A percentile compares a stretch with the other conserved stretches of the same genome.
These are phyloP conservation scores for Lordiphosa clarofinis DNA, from an alignment of 1,140 invertebrate species.

Conservation along the genomic window DNA sequence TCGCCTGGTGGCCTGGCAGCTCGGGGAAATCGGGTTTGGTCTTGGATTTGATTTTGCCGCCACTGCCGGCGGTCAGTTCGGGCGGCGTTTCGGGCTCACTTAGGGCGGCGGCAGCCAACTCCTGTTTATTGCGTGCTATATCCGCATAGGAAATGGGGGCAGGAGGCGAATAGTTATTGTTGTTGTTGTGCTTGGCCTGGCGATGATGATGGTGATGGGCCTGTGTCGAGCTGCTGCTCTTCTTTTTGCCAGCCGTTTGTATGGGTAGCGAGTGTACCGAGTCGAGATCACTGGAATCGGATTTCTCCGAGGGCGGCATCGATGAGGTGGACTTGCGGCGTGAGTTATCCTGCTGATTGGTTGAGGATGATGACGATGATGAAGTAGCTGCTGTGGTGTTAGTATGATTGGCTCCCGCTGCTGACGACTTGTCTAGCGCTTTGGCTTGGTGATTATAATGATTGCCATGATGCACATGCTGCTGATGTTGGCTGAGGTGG, in stretches of 20 bases:
- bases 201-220: conserved; percentile 21
- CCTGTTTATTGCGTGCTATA: conserved; percentile 82
- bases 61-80: conserved; percentile 6
- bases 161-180: conserved; percentile 28
- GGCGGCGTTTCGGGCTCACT: conserved; percentile 26
- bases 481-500: conserved; percentile 20
- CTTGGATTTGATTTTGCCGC: conserved; percentile 41
- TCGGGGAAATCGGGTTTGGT: conserved; percentile 67
- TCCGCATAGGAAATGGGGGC: conserved; percentile 84
- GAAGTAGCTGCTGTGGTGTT: conserved; percentile 23
- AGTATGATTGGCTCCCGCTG: conserved; percentile 15
- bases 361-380: conserved; percentile 33
- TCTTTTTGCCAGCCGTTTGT: conserved; percentile 77
- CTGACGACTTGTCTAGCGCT: conserved; percentile 18
- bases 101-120: conserved; percentile 20
- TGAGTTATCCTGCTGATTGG: conserved; percentile 57
- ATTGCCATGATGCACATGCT: conserved; percentile 1
- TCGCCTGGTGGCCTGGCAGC: conserved; percentile 22
- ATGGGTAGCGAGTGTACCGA: conserved; percentile 88
- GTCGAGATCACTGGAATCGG: conserved; percentile 85
- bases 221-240: conserved; percentile 36
- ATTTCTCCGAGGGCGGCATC: conserved; percentile 86
- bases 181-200: conserved; percentile 29
- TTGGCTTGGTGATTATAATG: conserved; percentile 19
- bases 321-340: conserved; percentile 83